phyloP scores from a whole-genome alignment of 2,113 vertebrate species.

The Marmota monax region DNA sequence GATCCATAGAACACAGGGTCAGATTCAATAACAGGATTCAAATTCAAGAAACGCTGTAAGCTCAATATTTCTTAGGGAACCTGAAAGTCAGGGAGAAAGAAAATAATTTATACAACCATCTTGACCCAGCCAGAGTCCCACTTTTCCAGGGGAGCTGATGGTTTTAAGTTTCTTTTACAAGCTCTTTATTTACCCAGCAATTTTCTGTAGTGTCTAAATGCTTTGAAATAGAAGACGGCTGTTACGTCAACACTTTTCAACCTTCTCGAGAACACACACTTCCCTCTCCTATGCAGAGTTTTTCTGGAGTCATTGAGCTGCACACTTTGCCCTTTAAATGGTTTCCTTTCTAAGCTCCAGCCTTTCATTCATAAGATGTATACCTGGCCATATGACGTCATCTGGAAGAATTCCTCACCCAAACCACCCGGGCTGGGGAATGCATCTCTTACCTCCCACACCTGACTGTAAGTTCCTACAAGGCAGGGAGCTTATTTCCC shows the following conservation, averaged over 20 bases:
- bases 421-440: not conserved
- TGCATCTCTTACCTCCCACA: not conserved
- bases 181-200: not conserved
- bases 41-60: not conserved
- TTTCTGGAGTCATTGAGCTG: not conserved
- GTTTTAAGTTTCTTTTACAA: constrained; percentile 12
- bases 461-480: not conserved
- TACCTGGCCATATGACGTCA: not conserved
- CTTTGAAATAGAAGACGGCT: not conserved
- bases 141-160: not conserved
- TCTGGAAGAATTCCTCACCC: not conserved
- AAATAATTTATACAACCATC: not conserved
- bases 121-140: not conserved
- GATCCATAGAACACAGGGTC: not conserved
- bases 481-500: not conserved
- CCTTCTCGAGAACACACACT: not conserved
- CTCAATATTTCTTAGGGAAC: not conserved
- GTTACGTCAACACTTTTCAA: not conserved
- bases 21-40: not conserved
- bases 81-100: constrained; percentile 29
- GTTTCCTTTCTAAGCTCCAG: not conserved
- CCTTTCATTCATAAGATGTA: not conserved
- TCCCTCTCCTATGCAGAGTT: not conserved
- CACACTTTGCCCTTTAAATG: not conserved
- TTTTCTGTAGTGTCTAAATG: constrained; percentile 5